Evolutionary conservation across 2,113 vertebrate genomes (phyloP), one percentile per base, ranked within the genome.

Genomic region (Carassius auratus): DNA sequence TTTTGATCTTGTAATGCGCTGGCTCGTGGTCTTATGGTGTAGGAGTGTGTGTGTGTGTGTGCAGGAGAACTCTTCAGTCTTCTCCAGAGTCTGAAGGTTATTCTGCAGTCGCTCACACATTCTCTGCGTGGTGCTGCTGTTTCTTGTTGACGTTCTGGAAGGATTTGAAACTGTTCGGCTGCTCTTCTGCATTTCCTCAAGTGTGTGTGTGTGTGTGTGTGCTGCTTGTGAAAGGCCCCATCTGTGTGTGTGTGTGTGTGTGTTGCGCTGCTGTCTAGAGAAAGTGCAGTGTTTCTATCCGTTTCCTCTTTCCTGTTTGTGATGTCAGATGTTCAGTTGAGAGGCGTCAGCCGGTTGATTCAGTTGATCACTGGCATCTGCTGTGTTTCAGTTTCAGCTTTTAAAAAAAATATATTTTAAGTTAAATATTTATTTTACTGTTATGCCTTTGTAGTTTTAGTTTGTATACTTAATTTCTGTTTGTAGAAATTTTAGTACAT

Each of bases 111-210:
- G 78, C 73, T 30, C 36, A 61, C 36, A 84, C 78, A 57, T 50
- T 50, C 77, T 71, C 79, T 82, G 81, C 86, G 61, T 48, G 85
- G 86, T 38, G 76, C 69, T 48, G 85, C 87, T 38, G 76, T 74
- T 64, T 74, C 85, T 88, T 86, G 66, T 91, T 88, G 26, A 85
- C 59, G 84, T 92, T 88, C 68, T 89, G 88, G 87, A 92, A 90
- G 89, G 61, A 38, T 87, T 87, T 88, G 87, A 86, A 86, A 89
- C 9, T 55, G 81, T 30, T 87, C 75, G 77, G 84, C 86, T 91
- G 85, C 86, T n/a, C 14, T 73, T 80, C 89, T 90, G 87, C 84
- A 86, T 91, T 94, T 94, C 92, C 92, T 93, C 88, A 86, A 84
- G 75, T 64, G 15, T 76, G 30, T n/a, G 73, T 38, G 75, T 64